Evolutionary conservation across 1,140 invertebrate genomes (phyloP), one percentile per base, ranked within the genome.

Genomic region (Drosophila orosa): DNA sequence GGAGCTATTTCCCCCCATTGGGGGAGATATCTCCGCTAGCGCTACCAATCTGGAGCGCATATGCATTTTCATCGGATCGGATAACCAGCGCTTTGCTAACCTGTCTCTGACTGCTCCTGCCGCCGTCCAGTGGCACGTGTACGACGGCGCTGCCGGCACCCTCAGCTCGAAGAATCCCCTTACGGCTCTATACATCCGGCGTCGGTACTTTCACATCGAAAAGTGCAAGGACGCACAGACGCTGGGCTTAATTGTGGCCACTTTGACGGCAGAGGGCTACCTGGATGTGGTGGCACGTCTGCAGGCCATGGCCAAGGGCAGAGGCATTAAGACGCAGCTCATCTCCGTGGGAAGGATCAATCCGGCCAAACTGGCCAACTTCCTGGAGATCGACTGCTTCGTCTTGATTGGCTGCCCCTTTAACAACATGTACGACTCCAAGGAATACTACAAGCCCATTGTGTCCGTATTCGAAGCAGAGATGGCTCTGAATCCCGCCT

Each of bases 401-500:
- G 96, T 99, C 4, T 93, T 97, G 52, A 95, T 99, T 74, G 95
- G 97, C 1, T 99, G 98, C 92, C 95, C 97, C 15, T 97, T 98
- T 92, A 98, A 96, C 92, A 94, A 95, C 67, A 92, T 98, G 45
- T 95, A 97, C 74, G 96, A 97, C 85, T 96, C 95, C 44, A 95
- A 95, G 83, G 97, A 98, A 37, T 98, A 97, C 91, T 96, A 97
- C 61, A 96, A 96, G 83, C 97, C 98, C 6, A 95, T 99, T 48
- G 94, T 98, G 2, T 97, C 97, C n/a, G 96, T 98, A 5, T 98
- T 95, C 92, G 98, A 99, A 93, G 93, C 98, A 39, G 98, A 99
- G 93, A 93, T 98, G 33, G 98, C 98, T 5, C 94, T 97, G 42
- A 96, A 96, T 93, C 92, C 78, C 89, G 93, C 60, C 84, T 92